These are phyloP conservation scores for Anarrhichthys ocellatus DNA, from an alignment of 2,113 vertebrate species.

Conservation along the genomic window DNA sequence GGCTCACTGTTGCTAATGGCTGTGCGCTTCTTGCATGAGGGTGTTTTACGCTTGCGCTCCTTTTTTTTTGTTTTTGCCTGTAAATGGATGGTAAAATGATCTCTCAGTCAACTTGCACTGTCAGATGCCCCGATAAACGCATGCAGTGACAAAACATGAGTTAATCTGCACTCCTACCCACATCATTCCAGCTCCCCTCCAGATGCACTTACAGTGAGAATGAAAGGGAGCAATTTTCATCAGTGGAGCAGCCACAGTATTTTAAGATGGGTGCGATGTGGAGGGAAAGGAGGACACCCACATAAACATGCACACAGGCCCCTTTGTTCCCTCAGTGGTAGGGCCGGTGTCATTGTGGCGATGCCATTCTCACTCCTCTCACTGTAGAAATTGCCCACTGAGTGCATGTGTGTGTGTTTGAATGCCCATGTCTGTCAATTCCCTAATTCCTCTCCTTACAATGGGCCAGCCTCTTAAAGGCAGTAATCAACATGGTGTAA, in stretches of 20 bases:
- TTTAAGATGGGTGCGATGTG: conserved; percentile 74
- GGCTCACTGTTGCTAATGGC: conserved; percentile 55
- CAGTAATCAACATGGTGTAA: conserved; percentile 52
- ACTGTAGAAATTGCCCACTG: conserved; percentile 51
- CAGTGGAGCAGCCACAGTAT: conserved; percentile 66
- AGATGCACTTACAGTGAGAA: conserved; percentile 62
- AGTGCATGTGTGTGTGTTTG: conserved; percentile 20
- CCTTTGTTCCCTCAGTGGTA: conserved; percentile 64
- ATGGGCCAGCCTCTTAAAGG: conserved; percentile 17
- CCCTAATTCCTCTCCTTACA: conserved; percentile 38
- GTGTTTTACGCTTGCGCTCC: conserved; percentile 26
- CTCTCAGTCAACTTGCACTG: conserved; percentile 46
- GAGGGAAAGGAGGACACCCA: conserved; percentile 54
- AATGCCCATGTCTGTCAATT: conserved; percentile 38
- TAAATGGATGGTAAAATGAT: conserved; percentile 67
- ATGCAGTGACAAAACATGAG: conserved; percentile 60
- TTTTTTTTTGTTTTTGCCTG: not conserved
- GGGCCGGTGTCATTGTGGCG: conserved; percentile 56
- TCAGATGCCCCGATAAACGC: conserved; percentile 65
- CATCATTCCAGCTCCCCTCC: conserved; percentile 63
- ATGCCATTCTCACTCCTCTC: conserved; percentile 72
- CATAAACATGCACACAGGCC: conserved; percentile 55
- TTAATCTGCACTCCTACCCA: conserved; percentile 68
- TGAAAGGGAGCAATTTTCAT: conserved; percentile 75
- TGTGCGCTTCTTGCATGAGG: conserved; percentile 45